These are phyloP conservation scores for Alexandromys fortis DNA, from an alignment of 2,113 vertebrate species.

Conservation along the genomic window DNA sequence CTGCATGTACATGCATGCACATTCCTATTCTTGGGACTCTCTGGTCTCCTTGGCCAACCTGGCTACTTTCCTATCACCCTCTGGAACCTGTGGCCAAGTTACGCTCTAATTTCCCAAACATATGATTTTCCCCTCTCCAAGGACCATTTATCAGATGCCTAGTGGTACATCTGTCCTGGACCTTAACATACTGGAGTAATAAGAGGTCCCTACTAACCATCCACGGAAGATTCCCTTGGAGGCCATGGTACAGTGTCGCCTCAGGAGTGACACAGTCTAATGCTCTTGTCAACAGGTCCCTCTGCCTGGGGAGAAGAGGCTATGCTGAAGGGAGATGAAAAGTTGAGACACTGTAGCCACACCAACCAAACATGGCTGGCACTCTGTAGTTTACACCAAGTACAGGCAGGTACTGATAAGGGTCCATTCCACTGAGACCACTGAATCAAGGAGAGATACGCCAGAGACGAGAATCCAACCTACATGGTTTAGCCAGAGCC, in stretches of 20 bases:
- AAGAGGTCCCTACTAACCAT: not conserved
- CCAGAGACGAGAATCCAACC: too few species aligned
- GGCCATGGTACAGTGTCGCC: not conserved
- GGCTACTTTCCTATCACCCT: not conserved
- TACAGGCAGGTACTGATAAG: not conserved
- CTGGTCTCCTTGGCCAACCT: not conserved
- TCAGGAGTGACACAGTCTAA: not conserved
- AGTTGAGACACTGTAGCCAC: not conserved
- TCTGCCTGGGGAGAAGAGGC: not conserved
- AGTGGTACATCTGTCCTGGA: not conserved
- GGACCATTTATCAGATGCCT: not conserved
- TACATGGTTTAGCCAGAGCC: fast-evolving
- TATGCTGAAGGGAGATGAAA: not conserved
- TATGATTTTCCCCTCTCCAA: not conserved
- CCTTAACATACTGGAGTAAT: not conserved
- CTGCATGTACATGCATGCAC: too few species aligned
- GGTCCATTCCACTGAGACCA: fast-evolving
- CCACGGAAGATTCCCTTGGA: not conserved
- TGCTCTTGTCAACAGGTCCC: too few species aligned
- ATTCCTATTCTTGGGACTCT: fast-evolving
- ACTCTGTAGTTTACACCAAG: not conserved
- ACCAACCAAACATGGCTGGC: fast-evolving
- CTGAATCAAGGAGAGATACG: not conserved
- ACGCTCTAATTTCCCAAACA: not conserved
- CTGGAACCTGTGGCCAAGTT: not conserved